Base-by-base conservation (phyloP, 2,113 vertebrate species). In the Calyptomena viridis region DNA sequence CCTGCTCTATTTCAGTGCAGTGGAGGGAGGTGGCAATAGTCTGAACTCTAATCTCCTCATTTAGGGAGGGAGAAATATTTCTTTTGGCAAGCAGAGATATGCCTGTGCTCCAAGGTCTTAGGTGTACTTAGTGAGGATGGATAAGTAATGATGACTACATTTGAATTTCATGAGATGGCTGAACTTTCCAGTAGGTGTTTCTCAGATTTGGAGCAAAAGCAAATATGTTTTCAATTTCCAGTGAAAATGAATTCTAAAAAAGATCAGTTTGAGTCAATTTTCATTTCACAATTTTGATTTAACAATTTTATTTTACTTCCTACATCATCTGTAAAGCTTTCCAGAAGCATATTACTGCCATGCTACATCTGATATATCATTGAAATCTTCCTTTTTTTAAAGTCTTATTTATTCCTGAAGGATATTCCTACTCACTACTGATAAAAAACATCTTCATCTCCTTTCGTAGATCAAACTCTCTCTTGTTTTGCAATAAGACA, bases 151-250 rank as follows among this genome's bases (percentile, higher is more conserved):
- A 84, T 82, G 71, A 66, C 58, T 91, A 64, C n/a, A 91, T 93
- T 89, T 95, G 69, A 92, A 94, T 93, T 94, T 95, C 89, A 94
- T 94, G 66, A 95, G 87, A 78, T 84, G 49, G 31, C 52, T 95
- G 13, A 1, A 14, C 56, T 91, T 91, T 93, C 74, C 44, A 16
- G 35, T 91, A 84, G 66, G 13, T 42, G 39, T 79, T 89, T 89
- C 50, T 87, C 52, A 42, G 52, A 86, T 82, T 82, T 55, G 37
- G 79, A 89, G 72, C 13, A 89, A 94, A 79, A 87, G 44, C 3
- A 25, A 73, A 19, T 82, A 68, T 53, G 28, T 85, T 93, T 95
- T 89, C 39, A 39, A 79, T 91, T 82, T 91, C 53, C 49, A 91
- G n/a, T 60, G 66, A 75, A 95, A 96, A 82, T 49, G 21, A 84